Conservation (phyloP, 2,888 invertebrate species). For the Xestia sexstrigata region DNA sequence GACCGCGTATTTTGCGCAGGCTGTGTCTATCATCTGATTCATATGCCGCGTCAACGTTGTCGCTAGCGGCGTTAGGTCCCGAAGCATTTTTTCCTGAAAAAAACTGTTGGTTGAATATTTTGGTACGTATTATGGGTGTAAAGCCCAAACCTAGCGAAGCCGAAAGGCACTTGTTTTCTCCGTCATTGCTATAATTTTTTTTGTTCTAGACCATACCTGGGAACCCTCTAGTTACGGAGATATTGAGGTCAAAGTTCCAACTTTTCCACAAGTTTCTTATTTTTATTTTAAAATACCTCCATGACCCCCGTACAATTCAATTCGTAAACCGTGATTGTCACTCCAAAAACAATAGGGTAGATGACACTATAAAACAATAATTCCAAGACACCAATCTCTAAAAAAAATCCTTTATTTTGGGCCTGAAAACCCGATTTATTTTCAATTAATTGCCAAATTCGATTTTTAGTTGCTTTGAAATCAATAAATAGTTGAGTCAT, state of each 20-base stretch:
- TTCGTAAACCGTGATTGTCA: too few relatives aligned
- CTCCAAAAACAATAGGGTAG: too few relatives aligned
- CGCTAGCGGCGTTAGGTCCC: conserved; percentile 95
- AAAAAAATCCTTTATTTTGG: too few relatives aligned
- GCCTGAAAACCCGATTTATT: too few relatives aligned
- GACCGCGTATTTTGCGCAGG: conserved; percentile 95
- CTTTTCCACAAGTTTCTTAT: not conserved
- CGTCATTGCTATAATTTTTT: not conserved
- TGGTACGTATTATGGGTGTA: not conserved
- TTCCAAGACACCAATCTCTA: too few relatives aligned
- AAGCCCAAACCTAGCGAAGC: not conserved
- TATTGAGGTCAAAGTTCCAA: not conserved
- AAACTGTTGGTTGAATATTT: not conserved
- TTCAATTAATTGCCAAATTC: too few relatives aligned
- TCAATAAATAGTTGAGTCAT: too few relatives aligned
- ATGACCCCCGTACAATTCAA: too few relatives aligned
- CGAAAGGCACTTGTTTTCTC: not conserved
- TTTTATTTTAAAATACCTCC: not conserved
- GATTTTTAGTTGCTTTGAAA: too few relatives aligned
- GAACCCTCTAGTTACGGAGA: not conserved
- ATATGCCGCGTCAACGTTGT: conserved; percentile 96
- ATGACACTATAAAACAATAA: too few relatives aligned
- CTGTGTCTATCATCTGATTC: conserved; percentile 96
- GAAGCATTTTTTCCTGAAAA: conserved; percentile 94
- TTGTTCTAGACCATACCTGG: not conserved